Evolutionary conservation across 2,113 vertebrate species (phyloP).

Genomic region (Sturnus vulgaris): DNA sequence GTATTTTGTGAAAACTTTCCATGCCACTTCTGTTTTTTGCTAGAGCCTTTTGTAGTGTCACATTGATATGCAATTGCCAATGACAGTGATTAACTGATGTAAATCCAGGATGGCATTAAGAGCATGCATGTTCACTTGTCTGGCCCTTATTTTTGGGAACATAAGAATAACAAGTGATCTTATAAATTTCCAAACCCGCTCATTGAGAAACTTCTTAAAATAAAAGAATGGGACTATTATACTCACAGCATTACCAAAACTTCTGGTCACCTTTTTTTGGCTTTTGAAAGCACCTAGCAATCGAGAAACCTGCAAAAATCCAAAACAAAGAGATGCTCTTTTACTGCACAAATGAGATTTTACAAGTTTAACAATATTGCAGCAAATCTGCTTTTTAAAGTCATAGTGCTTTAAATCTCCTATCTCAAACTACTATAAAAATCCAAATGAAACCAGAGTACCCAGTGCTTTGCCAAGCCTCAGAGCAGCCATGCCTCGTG

Average conservation of each 20-base stretch:
- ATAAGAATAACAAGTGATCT: background rate
- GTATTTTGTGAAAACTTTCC: background rate
- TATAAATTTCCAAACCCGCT: background rate
- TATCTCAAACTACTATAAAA: background rate
- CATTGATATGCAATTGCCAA: background rate
- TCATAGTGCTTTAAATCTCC: background rate
- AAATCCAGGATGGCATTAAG: background rate
- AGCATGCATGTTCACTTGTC: background rate
- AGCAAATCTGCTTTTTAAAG: background rate
- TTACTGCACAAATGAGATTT: background rate
- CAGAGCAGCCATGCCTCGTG: background rate
- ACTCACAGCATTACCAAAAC: conserved; percentile 84
- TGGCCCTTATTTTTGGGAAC: background rate
- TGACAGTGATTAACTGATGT: background rate
- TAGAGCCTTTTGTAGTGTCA: background rate
- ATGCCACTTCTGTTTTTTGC: conserved; percentile 6
- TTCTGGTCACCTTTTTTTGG: conserved; percentile 79
- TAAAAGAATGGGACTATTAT: conserved; percentile 56
- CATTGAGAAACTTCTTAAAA: conserved; percentile 77
- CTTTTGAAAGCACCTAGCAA: conserved; percentile 80
- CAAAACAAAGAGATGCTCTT: background rate
- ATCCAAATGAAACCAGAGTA: background rate
- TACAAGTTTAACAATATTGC: background rate
- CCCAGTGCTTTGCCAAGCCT: background rate
- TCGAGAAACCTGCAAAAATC: conserved; percentile 71